phyloP scores from a whole-genome alignment of 2,888 invertebrate genomes.

The Drosophila neotestacea region DNA sequence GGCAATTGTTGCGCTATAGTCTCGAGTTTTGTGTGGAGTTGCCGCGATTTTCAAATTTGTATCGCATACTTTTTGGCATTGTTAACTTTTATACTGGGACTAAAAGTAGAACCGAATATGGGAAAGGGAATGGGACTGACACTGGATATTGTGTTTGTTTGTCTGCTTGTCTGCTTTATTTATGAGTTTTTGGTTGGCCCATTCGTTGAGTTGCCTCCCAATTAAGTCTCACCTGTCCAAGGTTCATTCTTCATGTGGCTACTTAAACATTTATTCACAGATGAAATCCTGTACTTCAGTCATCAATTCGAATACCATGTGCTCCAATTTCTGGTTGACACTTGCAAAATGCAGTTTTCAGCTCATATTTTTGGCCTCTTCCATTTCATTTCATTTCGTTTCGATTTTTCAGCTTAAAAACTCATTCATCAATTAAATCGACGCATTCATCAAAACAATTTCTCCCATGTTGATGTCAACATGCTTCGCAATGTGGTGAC shows the following conservation, averaged over 20 bases:
- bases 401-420: constrained; percentile 77
- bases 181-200: constrained; percentile 35
- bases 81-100: constrained; percentile 42
- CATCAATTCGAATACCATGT: neutral
- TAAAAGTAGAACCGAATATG: neutral
- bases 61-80: constrained; percentile 60
- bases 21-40: constrained; percentile 30
- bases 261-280: constrained; percentile 55
- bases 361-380: constrained; percentile 8
- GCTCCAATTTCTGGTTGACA: constrained; percentile 33
- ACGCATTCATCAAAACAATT: constrained; percentile 83
- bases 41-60: constrained; percentile 50
- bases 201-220: constrained; percentile 17
- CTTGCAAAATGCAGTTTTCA: constrained; percentile 34
- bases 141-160: constrained; percentile 1
- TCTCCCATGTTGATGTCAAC: constrained; percentile 69
- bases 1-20: constrained; percentile 65
- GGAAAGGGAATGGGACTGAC: neutral
- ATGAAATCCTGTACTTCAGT: constrained; percentile 5
- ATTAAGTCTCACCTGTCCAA: constrained; percentile 52
- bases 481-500: constrained; percentile 49
- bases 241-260: constrained; percentile 39
- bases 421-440: constrained; percentile 84
- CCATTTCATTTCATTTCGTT: constrained; percentile 30
- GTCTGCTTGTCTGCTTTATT: constrained; percentile 43